Evolutionary conservation across 2,113 vertebrate genomes (phyloP).

Genomic region (Crypturellus undulatus): DNA sequence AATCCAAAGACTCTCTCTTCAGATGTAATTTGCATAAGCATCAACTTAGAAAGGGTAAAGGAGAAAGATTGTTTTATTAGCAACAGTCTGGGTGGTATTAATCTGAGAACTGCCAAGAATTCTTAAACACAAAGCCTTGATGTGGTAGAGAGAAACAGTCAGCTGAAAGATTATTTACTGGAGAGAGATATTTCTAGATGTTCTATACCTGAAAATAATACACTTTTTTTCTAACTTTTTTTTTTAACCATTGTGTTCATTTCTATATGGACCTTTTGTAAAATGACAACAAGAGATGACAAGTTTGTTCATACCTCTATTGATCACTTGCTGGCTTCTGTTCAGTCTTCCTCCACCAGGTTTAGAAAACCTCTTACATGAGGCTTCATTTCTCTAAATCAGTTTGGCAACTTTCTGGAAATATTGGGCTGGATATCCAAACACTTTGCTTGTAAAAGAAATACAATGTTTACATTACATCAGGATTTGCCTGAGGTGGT

Average conservation of each 20-base stretch:
- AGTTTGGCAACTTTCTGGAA: neutral
- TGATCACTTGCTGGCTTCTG: neutral
- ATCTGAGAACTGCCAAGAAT: neutral
- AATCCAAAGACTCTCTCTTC: conserved; percentile 18
- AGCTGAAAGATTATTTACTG: neutral
- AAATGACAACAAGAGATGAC: neutral
- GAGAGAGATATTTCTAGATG: neutral
- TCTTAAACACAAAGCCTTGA: neutral
- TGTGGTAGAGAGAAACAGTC: neutral
- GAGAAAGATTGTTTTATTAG: conserved; percentile 47
- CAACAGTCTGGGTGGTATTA: neutral
- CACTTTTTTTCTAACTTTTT: neutral
- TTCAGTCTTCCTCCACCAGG: neutral
- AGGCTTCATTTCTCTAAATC: neutral
- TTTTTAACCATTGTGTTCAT: neutral
- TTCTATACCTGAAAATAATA: neutral
- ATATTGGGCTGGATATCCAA: neutral
- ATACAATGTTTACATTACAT: neutral
- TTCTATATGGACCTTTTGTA: neutral
- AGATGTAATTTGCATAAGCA: conserved; percentile 31
- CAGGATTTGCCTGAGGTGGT: neutral
- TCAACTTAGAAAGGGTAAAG: conserved; percentile 35
- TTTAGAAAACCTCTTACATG: neutral
- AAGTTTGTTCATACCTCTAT: neutral
- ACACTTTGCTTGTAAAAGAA: neutral